A percentile compares a stretch with the other conserved stretches of the same genome.
Conservation (phyloP, 2,888 invertebrate genomes). For the Leucophora obtusa region DNA sequence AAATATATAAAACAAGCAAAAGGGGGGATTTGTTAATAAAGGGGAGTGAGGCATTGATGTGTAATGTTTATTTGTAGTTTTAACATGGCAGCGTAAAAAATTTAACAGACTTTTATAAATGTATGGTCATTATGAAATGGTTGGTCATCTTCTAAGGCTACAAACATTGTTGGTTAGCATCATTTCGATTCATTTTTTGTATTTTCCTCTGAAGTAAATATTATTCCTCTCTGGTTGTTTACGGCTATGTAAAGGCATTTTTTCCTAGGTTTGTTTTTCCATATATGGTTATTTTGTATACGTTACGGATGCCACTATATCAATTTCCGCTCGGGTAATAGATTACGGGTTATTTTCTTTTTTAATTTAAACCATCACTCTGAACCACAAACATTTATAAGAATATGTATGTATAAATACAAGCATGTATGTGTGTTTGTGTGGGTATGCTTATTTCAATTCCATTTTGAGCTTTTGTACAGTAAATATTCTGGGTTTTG, state of each 20-base stretch:
- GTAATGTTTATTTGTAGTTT: slow-evolving; percentile 1
- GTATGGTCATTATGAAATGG: slow-evolving; percentile 68
- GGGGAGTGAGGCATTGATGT: background rate
- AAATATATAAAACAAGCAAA: background rate
- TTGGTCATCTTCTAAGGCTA: slow-evolving; percentile 29
- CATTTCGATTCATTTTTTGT: background rate
- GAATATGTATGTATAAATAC: slow-evolving; percentile 18
- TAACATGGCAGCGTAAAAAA: slow-evolving; percentile 40
- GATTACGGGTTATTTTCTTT: slow-evolving; percentile 71
- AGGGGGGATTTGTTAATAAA: background rate
- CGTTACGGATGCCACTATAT: slow-evolving; percentile 62
- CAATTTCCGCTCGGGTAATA: slow-evolving; percentile 68
- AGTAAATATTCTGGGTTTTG: background rate
- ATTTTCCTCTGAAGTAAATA: background rate
- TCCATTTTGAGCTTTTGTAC: background rate
- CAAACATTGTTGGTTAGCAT: slow-evolving; percentile 36
- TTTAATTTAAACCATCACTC: slow-evolving; percentile 72
- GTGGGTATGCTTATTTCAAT: background rate
- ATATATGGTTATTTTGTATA: slow-evolving; percentile 7
- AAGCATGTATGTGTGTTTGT: background rate
- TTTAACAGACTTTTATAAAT: slow-evolving; percentile 71
- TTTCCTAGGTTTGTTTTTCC: background rate
- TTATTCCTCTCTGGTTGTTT: slow-evolving; percentile 5
- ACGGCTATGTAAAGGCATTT: slow-evolving; percentile 27
- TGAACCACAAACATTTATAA: slow-evolving; percentile 64